Conservation (phyloP, 2,797 vertebrate species). For the Limosa lapponica region DNA sequence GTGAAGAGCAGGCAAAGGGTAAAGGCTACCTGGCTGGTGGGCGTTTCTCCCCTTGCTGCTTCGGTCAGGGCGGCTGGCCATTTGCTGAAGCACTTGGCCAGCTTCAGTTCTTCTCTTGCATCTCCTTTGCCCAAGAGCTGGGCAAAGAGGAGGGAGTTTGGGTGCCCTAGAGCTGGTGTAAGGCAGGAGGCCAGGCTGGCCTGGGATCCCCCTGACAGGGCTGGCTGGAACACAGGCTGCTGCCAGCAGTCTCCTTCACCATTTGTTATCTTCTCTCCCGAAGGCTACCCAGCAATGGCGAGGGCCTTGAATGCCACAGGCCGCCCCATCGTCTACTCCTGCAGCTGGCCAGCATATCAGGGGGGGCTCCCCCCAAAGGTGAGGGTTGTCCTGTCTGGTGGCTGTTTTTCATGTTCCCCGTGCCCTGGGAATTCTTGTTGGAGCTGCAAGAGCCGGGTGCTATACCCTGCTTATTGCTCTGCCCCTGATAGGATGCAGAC, state of each 20-base stretch:
- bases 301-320: conserved; percentile 89
- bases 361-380: conserved; percentile 91
- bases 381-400: neutral
- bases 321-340: conserved; percentile 88
- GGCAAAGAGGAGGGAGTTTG: neutral
- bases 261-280: neutral
- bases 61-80: fast-evolving
- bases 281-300: conserved; percentile 93
- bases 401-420: neutral
- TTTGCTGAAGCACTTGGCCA: fast-evolving
- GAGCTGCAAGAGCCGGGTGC: neutral
- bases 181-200: neutral
- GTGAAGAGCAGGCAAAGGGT: conserved; percentile 71
- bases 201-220: neutral
- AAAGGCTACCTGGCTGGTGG: neutral
- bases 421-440: neutral
- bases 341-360: conserved; percentile 93
- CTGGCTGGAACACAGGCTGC: neutral
- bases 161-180: neutral
- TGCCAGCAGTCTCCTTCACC: neutral
- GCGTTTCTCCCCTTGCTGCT: neutral
- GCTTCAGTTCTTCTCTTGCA: neutral
- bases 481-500: neutral
- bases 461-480: neutral
- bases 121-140: neutral